Conservation (phyloP, 2,113 vertebrate species). For the Taurulus bubalis region DNA sequence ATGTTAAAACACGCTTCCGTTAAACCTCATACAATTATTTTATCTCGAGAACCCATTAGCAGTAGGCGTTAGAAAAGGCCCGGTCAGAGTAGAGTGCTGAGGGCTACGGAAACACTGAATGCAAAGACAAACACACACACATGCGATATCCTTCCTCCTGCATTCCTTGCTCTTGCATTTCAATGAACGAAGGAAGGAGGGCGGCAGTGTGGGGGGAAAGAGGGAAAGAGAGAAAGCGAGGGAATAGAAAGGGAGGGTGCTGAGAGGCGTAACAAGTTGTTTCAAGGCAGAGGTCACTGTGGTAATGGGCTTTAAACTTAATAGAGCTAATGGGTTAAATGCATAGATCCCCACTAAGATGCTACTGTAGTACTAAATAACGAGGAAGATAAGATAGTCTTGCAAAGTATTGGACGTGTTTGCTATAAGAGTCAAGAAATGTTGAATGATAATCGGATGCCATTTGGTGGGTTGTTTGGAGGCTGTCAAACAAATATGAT, state of each 20-base stretch:
- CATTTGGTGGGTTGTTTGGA: neutral
- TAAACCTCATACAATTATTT: slow-evolving; percentile 11
- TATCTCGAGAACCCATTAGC: slow-evolving; percentile 47
- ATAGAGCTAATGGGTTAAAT: slow-evolving; percentile 25
- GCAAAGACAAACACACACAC: slow-evolving; percentile 74
- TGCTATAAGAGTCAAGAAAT: neutral
- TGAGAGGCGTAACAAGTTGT: slow-evolving; percentile 16
- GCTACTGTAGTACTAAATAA: neutral
- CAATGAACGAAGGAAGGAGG: slow-evolving; percentile 69
- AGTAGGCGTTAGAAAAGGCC: slow-evolving; percentile 48
- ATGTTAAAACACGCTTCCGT: slow-evolving; percentile 10
- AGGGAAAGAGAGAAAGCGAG: slow-evolving; percentile 37
- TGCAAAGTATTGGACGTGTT: neutral
- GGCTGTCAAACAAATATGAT: neutral
- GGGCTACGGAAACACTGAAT: slow-evolving; percentile 63
- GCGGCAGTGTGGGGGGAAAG: slow-evolving; percentile 1
- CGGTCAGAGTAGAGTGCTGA: slow-evolving; percentile 51
- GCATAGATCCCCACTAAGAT: slow-evolving; percentile 18
- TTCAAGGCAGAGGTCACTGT: slow-evolving; percentile 45
- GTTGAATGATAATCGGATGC: neutral
- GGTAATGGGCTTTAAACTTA: slow-evolving; percentile 51
- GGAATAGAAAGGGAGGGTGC: slow-evolving; percentile 40
- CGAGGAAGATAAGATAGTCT: neutral
- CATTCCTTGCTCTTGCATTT: slow-evolving; percentile 75
- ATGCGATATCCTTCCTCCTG: slow-evolving; percentile 80